Evolutionary conservation across 2,113 vertebrate species (phyloP).

Genomic region (Peucedramus taeniatus): DNA sequence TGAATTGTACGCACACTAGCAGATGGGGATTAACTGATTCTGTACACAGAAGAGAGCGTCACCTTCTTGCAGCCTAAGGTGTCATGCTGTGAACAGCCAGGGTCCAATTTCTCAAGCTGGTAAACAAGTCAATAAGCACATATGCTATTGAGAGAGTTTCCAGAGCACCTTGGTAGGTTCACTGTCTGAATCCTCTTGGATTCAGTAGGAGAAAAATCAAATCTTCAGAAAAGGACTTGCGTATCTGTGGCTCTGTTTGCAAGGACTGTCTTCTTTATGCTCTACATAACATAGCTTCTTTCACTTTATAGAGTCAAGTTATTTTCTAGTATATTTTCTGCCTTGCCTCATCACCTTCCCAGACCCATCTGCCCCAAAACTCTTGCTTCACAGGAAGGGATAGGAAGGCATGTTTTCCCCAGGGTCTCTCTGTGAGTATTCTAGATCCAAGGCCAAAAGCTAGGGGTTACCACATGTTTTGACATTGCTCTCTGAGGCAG

Average conservation of each 20-base stretch:
- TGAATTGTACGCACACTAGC: background rate
- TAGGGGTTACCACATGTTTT: background rate
- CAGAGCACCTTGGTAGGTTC: background rate
- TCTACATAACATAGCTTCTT: too few relatives aligned
- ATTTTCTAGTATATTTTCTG: background rate
- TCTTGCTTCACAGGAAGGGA: background rate
- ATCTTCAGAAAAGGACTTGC: background rate
- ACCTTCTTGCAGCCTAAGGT: background rate
- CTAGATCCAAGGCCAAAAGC: background rate
- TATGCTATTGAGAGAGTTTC: background rate
- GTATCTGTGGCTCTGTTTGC: background rate
- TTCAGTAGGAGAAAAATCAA: background rate
- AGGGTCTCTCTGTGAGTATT: background rate
- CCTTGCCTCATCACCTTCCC: background rate
- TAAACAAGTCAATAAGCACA: background rate
- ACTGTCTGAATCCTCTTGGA: background rate
- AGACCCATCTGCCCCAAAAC: background rate
- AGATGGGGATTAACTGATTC: slow-evolving; percentile 46
- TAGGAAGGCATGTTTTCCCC: background rate
- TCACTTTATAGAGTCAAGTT: background rate
- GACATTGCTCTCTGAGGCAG: background rate
- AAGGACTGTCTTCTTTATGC: background rate
- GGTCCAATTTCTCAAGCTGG: slow-evolving; percentile 19
- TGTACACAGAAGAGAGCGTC: background rate
- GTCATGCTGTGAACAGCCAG: slow-evolving; percentile 33